Evolutionary conservation across 2,888 invertebrate genomes (phyloP).

Genomic region (Cantharis rufa): DNA sequence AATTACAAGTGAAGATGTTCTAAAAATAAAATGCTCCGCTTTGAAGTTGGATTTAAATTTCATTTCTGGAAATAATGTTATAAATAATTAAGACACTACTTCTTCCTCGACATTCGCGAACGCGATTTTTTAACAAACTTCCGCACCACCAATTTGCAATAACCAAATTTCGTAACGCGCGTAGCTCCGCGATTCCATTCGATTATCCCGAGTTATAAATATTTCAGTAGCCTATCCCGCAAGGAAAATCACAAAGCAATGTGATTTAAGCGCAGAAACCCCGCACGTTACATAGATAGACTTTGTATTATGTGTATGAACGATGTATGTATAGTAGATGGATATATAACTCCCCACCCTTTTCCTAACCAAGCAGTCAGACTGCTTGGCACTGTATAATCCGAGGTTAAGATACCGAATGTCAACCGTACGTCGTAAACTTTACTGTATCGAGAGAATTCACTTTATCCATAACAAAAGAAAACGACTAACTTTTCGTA

Average conservation of each 20-base stretch:
- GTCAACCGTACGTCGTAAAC: constrained; percentile 9
- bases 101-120: neutral
- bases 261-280: constrained; percentile 29
- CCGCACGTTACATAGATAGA: constrained; percentile 31
- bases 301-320: constrained; percentile 29
- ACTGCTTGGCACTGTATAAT: constrained; percentile 39
- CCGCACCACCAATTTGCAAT: neutral
- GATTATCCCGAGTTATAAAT: constrained; percentile 5
- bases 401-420: constrained; percentile 17
- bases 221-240: constrained; percentile 10
- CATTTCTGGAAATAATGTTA: constrained; percentile 1
- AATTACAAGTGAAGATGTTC: constrained; percentile 1
- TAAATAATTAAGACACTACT: neutral
- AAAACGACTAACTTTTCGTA: neutral
- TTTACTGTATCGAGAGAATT: neutral
- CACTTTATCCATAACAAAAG: neutral
- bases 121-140: neutral
- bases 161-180: neutral
- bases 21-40: constrained; percentile 16
- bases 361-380: constrained; percentile 30
- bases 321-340: constrained; percentile 31
- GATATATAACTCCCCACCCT: constrained; percentile 29
- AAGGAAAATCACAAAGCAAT: constrained; percentile 25
- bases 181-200: neutral
- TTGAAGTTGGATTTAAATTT: constrained; percentile 8